Base-by-base conservation (phyloP, 92 coral and sea anemone species). In the Isaurus tuberculatus region DNA sequence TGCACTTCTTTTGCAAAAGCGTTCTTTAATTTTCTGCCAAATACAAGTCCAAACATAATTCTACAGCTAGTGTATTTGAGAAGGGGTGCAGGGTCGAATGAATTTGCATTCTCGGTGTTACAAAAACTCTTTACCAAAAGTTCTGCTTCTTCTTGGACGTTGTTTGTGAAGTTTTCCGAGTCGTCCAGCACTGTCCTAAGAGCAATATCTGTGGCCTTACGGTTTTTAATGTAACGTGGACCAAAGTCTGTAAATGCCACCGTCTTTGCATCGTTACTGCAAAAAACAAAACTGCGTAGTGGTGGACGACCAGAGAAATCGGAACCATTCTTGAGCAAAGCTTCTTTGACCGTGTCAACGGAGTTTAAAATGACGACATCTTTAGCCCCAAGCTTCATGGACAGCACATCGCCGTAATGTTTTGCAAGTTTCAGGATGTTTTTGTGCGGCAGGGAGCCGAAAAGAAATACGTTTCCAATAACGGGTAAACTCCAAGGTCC, bases 231-330 rank as follows among this genome's bases (percentile, higher is more conserved):
- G 74, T 96, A 94, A 48, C 87, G 89, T 33, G 95, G 85, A 66
- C 91, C 98, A 70, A 94, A 94, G 63, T 86, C 98, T 33, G 97
- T 92, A 72, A 91, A 94, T 23, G 99, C 97, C 11, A 97, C 93
- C 22, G 95, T 97, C 69, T 93, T 86, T 5, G 94, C 98, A 43
- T 91, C 95, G 40, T 89, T 92, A 81, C 97, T 93, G 25, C 92
- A 92, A 20, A 90, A 79, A 81, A 92, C 84, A 86, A 92, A 94
- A 49, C 92, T 97, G 81, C 85, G 92, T 26, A 97, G 86, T 19
- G 93, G 95, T 32, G 99, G 99, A n/a, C 99, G 94, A 25, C 94
- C 93, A 29, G 99, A 92, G 82, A 94, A 97, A 79, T 94, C 94
- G 26, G 92, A 86, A 42, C 95, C 90, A 29, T 91, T 88, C 55